Evolutionary conservation across 2,888 invertebrate species (phyloP).

Genomic region (Malthinus seriepunctatus): DNA sequence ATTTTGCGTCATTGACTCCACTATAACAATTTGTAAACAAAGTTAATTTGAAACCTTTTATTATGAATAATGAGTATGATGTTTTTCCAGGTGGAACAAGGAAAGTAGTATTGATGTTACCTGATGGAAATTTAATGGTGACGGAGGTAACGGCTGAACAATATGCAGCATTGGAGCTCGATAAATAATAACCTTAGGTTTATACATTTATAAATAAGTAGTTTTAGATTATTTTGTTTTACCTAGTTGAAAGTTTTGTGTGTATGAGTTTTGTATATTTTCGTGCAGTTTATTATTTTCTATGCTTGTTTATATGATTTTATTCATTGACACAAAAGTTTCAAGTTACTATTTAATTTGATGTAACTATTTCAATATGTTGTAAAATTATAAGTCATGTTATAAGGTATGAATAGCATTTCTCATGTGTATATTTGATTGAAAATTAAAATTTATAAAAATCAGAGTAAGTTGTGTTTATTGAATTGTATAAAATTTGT

Average conservation of each 20-base stretch:
- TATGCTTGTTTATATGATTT: no score
- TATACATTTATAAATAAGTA: neutral
- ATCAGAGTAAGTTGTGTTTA: neutral
- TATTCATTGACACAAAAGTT: no score
- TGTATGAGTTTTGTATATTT: no score
- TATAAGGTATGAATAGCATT: no score
- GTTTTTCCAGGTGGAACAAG: constrained; percentile 72
- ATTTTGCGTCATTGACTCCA: no score
- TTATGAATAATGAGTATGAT: constrained; percentile 21
- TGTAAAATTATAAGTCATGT: no score
- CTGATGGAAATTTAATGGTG: constrained; percentile 85
- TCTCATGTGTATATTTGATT: no score
- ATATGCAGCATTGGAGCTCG: constrained; percentile 65
- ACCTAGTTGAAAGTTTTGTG: constrained; percentile 9
- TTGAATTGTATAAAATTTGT: neutral
- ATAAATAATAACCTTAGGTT: constrained; percentile 41
- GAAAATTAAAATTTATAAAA: neutral
- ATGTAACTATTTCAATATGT: no score
- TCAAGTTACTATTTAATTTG: no score
- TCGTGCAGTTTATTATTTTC: no score
- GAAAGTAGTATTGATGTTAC: constrained; percentile 80
- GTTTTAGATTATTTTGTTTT: constrained; percentile 18
- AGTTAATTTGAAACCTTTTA: neutral
- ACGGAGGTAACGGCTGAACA: constrained; percentile 87
- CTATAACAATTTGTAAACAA: neutral